Evolutionary conservation across 1,140 invertebrate genomes (phyloP).

Genomic region (Mamestra configurata): DNA sequence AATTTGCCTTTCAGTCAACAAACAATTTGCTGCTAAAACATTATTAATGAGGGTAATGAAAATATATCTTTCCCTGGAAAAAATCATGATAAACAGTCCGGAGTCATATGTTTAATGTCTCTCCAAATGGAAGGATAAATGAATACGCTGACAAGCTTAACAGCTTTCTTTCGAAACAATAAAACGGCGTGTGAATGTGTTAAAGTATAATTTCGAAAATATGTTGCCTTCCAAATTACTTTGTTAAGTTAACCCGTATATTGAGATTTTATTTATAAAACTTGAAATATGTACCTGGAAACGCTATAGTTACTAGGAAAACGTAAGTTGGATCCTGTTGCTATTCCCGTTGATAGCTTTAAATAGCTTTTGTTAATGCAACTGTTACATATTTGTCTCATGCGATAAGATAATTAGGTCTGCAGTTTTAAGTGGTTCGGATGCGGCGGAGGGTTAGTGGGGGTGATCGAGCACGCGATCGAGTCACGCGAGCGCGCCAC

Average conservation of each 20-base stretch:
- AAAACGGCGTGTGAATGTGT: constrained; percentile 28
- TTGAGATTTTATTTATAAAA: neutral
- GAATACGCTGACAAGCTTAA: constrained; percentile 36
- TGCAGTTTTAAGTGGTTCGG: constrained; percentile 62
- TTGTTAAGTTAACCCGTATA: neutral
- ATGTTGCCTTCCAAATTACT: constrained; percentile 25
- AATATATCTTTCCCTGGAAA: constrained; percentile 53
- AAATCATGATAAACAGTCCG: constrained; percentile 46
- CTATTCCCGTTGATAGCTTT: constrained; percentile 20
- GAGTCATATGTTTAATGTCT: constrained; percentile 35
- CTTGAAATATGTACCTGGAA: neutral
- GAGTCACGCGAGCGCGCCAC: constrained; percentile 81
- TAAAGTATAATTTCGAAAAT: constrained; percentile 38
- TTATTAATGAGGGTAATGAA: constrained; percentile 48
- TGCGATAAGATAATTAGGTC: constrained; percentile 69
- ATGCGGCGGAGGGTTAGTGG: constrained; percentile 70
- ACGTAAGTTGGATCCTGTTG: constrained; percentile 12
- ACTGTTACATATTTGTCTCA: constrained; percentile 60
- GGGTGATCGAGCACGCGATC: constrained; percentile 73
- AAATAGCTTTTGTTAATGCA: constrained; percentile 59
- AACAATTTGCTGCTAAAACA: constrained; percentile 50
- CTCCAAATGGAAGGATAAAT: constrained; percentile 48
- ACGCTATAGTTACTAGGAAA: neutral
- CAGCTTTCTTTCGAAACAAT: constrained; percentile 46
- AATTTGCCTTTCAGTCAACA: constrained; percentile 49